Evolutionary conservation across 2,797 vertebrate species (phyloP).

Genomic region (Poliocrania exsul): DNA sequence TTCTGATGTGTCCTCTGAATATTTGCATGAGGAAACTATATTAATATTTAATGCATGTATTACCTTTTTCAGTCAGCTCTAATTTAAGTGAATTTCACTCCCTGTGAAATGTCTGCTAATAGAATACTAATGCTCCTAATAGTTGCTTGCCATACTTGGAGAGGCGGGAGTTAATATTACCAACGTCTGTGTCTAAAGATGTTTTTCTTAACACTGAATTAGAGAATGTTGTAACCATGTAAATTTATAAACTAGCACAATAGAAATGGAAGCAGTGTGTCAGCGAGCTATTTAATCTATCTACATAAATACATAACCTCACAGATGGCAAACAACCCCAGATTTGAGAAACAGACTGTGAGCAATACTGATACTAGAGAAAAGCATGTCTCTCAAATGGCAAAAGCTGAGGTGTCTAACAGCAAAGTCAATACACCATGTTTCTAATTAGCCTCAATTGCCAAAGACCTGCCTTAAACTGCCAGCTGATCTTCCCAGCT

Average conservation of each 20-base stretch:
- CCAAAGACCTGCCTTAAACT: not conserved
- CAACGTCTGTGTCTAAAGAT: constrained; percentile 18
- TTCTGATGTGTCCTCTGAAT: constrained; percentile 52
- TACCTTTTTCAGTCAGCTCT: constrained; percentile 31
- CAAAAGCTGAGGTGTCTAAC: constrained; percentile 33
- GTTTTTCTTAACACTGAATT: constrained; percentile 70
- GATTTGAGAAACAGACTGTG: constrained; percentile 31
- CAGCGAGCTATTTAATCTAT: constrained; percentile 49
- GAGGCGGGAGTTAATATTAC: constrained; percentile 11
- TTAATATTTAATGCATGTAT: constrained; percentile 45
- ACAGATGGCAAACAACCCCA: constrained; percentile 34
- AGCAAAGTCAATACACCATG: not conserved
- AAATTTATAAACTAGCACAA: constrained; percentile 70
- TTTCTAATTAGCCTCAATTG: constrained; percentile 11
- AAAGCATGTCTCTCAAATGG: not conserved
- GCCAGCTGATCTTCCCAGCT: constrained; percentile 16
- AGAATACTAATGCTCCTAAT: constrained; percentile 33
- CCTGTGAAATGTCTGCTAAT: constrained; percentile 25
- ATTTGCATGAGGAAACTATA: constrained; percentile 42
- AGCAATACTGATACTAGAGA: not conserved
- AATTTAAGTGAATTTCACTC: constrained; percentile 35
- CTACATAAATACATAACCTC: constrained; percentile 34
- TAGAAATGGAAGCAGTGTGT: constrained; percentile 52
- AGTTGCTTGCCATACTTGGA: constrained; percentile 20
- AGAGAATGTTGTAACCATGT: constrained; percentile 67